Evolutionary conservation across 2,888 invertebrate genomes (phyloP), one percentile per base, ranked within the genome.

Genomic region (Mythimna ferrago): DNA sequence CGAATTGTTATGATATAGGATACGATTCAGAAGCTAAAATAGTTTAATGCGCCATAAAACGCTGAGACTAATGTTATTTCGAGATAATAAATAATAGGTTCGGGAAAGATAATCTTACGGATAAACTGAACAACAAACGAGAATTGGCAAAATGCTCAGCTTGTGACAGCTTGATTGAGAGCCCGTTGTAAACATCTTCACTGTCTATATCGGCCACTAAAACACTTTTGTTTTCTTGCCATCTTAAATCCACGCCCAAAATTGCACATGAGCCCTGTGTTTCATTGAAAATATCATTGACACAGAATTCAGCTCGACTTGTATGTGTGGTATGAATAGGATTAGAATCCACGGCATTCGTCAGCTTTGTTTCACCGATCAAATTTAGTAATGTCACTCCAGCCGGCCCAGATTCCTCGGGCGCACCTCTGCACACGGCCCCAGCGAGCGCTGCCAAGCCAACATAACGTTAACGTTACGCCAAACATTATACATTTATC

Each of bases 321-420:
- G 58, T 76, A 73, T 69, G 53, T 81, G 78, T 78, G 81, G 80
- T 83, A 85, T 83, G 86, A 87, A 86, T 85, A 88, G 89, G 87
- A 88, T 86, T 87, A 89, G 89, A 88, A 88, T 92, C 89, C 84
- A 88, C 90, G 91, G 91, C 90, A 93, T 93, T 92, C 90, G 89
- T 89, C 87, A 92, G 93, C 92, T 94, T 94, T 95, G 94, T 95
- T 93, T 89, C 91, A 88, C 89, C 87, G 93, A 94, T 95, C 94
- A 94, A 95, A 96, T 95, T 95, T 96, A 96, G 95, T 95, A 94
- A 93, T 95, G 96, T 95, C 95, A 95, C 94, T 96, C 96, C 96
- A 96, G 96, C 86, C 95, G 96, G 90, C 95, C 95, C 94, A 95
- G 94, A 95, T 96, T 94, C 94, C 88, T 90, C 87, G 89, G 89